Evolutionary conservation across 1,140 invertebrate genomes (phyloP).

Genomic region (Geopemphigus sp.): DNA sequence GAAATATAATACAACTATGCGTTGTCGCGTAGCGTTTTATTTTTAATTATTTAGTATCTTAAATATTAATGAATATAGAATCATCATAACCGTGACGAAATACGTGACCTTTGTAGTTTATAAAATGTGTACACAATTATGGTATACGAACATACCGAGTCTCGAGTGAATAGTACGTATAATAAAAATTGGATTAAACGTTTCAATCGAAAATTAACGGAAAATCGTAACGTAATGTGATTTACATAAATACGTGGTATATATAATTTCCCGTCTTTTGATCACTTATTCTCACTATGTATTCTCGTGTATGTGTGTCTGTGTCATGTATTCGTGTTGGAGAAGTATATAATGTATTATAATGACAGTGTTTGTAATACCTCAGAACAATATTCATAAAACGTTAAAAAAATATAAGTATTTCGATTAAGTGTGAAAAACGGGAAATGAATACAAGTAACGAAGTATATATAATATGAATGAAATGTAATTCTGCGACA

Average conservation of each 20-base stretch:
- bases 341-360: no score
- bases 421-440: no score
- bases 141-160: background rate
- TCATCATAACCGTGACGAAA: background rate
- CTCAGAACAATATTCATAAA: no score
- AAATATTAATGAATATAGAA: background rate
- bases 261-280: background rate
- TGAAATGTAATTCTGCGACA: no score
- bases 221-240: background rate
- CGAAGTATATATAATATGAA: no score
- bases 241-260: background rate
- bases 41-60: conserved; percentile 13
- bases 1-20: background rate
- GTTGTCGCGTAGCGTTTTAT: background rate
- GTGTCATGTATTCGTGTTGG: no score
- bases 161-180: background rate
- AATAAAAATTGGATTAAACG: conserved; percentile 6
- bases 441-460: no score
- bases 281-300: no score
- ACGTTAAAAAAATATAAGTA: no score
- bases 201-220: background rate
- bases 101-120: background rate
- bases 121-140: background rate
- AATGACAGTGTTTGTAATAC: no score
- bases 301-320: no score